These are phyloP conservation scores for Vidua macroura DNA, from an alignment of 2,113 vertebrate genomes.

Conservation along the genomic window DNA sequence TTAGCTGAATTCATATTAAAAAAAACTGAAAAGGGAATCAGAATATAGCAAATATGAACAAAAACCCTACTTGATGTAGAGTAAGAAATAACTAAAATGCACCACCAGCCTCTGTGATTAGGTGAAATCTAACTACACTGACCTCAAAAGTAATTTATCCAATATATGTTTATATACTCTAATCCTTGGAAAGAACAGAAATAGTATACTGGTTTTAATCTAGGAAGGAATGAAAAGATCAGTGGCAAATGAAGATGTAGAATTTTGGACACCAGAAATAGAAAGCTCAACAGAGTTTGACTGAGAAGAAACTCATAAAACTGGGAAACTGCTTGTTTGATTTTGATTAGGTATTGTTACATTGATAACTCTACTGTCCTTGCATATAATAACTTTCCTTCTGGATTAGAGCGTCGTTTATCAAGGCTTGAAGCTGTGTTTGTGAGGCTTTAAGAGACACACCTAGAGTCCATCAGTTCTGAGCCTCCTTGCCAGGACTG, in stretches of 20 bases:
- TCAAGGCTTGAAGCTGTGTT: not conserved
- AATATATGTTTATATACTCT: not conserved
- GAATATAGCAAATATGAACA: not conserved
- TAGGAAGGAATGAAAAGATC: not conserved
- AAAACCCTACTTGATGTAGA: not conserved
- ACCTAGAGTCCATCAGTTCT: not conserved
- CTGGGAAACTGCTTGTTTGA: not conserved
- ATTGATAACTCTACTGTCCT: not conserved
- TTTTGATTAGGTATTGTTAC: not conserved
- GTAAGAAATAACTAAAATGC: not conserved
- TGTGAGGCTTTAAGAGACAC: not conserved
- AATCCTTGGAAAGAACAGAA: not conserved
- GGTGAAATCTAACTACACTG: not conserved
- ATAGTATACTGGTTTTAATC: not conserved
- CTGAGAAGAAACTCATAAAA: not conserved
- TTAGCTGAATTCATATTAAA: not conserved
- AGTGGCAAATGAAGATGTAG: not conserved
- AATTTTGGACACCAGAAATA: not conserved
- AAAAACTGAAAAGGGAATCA: not conserved
- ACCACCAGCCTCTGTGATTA: not conserved
- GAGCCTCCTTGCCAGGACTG: not conserved
- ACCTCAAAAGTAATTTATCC: not conserved
- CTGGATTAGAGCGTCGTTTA: not conserved
- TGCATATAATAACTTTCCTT: not conserved
- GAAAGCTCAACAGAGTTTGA: not conserved